Evolutionary conservation across 2,797 vertebrate genomes (phyloP).

Genomic region (Eurystomus glaucurus): DNA sequence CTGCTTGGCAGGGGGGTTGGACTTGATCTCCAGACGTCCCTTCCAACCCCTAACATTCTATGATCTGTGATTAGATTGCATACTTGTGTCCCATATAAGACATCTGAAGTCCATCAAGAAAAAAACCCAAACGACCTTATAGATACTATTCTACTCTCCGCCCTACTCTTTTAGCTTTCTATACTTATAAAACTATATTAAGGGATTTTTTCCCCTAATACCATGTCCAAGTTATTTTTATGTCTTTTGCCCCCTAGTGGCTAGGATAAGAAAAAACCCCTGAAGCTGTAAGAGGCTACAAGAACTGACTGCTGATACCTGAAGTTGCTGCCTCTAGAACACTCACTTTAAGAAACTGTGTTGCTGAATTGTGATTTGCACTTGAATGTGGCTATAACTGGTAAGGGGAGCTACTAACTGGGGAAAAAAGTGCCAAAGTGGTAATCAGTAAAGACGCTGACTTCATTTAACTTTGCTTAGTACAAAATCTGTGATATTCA

Average conservation of each 20-base stretch:
- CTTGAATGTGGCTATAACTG: accelerated
- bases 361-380: neutral
- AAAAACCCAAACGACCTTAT: neutral
- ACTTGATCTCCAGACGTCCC: no score
- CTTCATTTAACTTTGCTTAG: neutral
- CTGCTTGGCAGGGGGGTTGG: no score
- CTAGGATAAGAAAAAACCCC: neutral
- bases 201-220: neutral
- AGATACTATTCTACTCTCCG: neutral
- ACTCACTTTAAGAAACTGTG: neutral
- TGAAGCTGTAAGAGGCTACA: neutral
- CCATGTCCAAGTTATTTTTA: neutral
- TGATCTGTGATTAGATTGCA: neutral
- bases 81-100: neutral
- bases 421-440: neutral
- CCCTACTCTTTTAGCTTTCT: neutral
- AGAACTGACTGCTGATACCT: neutral
- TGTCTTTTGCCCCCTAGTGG: neutral
- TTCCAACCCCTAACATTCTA: no score
- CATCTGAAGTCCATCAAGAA: neutral
- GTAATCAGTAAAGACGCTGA: neutral
- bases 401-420: neutral
- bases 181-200: neutral
- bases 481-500: neutral
- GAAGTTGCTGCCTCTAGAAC: neutral